phyloP scores from a whole-genome alignment of 2,113 vertebrate genomes.

The Lamprologus speciosus region DNA sequence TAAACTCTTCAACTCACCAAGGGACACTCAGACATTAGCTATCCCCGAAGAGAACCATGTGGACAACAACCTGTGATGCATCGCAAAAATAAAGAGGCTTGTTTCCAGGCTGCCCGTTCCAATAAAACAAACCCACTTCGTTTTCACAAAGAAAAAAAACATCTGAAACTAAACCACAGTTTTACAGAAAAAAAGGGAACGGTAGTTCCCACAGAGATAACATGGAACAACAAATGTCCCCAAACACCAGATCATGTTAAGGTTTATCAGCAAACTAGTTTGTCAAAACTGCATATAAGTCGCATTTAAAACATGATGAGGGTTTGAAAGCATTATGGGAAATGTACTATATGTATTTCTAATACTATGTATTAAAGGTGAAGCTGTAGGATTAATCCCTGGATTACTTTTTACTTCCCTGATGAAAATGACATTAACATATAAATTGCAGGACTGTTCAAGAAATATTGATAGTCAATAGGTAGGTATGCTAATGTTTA shows the following conservation, averaged over 20 bases:
- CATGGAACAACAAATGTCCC: not conserved
- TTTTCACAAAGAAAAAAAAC: not conserved
- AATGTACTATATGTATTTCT: not conserved
- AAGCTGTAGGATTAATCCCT: not conserved
- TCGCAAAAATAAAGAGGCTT: not conserved
- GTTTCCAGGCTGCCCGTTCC: not conserved
- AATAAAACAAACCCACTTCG: not conserved
- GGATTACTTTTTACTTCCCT: not conserved
- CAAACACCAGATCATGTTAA: not conserved
- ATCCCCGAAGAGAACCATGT: slow-evolving; percentile 1
- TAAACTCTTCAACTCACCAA: slow-evolving; percentile 65
- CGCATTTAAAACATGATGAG: not conserved
- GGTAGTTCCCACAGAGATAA: not conserved
- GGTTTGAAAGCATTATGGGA: not conserved
- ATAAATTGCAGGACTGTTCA: not conserved
- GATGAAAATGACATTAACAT: not conserved
- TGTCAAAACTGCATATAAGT: not conserved
- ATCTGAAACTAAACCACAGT: not conserved
- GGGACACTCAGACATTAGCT: slow-evolving; percentile 30
- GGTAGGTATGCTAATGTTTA: not conserved
- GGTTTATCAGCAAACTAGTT: not conserved
- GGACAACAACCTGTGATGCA: not conserved
- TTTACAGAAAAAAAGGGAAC: not conserved
- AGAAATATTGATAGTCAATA: not conserved
- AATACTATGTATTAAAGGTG: not conserved